Evolutionary conservation across 2,797 vertebrate species (phyloP), one percentile per base, ranked within the genome.

Genomic region (Lates japonicus): DNA sequence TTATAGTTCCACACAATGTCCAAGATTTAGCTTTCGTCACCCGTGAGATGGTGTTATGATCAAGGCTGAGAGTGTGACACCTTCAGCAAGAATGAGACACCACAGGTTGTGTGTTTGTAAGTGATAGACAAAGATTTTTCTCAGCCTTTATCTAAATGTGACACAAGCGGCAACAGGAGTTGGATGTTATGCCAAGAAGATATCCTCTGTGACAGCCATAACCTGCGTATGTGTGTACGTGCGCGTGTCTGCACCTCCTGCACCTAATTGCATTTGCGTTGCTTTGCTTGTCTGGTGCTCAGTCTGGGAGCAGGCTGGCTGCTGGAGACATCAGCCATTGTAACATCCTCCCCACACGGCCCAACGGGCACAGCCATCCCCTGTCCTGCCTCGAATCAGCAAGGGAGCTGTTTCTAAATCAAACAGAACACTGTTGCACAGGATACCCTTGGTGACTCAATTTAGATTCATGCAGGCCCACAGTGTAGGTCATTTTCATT

Each of bases 401-500:
- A 70, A 80, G 90, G 89, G 88, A 91, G 78, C 83, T 41, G 76
- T 90, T 90, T 86, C 70, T 72, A 90, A 88, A 90, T 91, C 86
- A 91, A 90, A 92, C 83, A 79, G 65, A 87, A 74, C 71, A n/a
- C 76, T 64, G 85, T 88, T 83, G 82, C 83, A 83, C 85, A 87
- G 81, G 83, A 91, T 81, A 83, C 78, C 85, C 87, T 84, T 35
- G 66, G 86, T 76, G 86, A 90, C 86, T 87, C 78, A 57, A 83
- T 90, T 91, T 87, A 84, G 85, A 90, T 88, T 85, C 70, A 70
- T 49, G 67, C 86, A 78, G 82, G 65, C 81, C 89, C 74, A 80
- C 85, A 76, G 78, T 68, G 68, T 88, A 80, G 89, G 88, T 89
- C 84, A 89, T 88, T 90, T 91, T 84, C 80, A 89, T 92, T 91